Base-by-base conservation (phyloP, 2,888 invertebrate genomes). In the Dinocampus coccinellae region DNA sequence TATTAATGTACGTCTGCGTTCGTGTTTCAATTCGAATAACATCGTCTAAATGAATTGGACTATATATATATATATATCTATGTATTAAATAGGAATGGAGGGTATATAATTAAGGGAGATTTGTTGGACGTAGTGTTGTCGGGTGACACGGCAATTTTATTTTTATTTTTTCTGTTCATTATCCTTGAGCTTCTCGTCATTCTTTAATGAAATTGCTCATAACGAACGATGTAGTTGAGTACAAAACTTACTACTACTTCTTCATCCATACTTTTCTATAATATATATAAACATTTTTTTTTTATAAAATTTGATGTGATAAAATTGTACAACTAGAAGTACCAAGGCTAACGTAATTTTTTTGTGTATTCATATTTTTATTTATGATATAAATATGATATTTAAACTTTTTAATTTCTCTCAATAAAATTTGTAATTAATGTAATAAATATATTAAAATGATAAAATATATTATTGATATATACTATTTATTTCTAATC, bases 41-140 rank as follows among this genome's bases (percentile, higher is more conserved):
- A 16, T 16, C 47, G 16, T 47, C 20, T 47, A 16, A n/a, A 16
- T 47, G 16, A 47, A 47, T 47, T 7, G 16, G 16, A 47, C 47
- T 47, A 16, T 47, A 29, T 6, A 33, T 58, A 16, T 34, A 33
- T 34, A 34, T 20, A 34, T 58, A 58, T 3, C 29, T 58, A 33
- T 58, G 55, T 55, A 55, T 13, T 11, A 24, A 55, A 9, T 24
- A 53, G 60, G 33, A 55, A 47, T 62, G 61, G n/a, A 64, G n/a
- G n/a, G 61, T 69, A 70, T 71, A 71, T 76, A 76, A 76, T 76
- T 76, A 74, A 76, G 73, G 66, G 64, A 74, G 71, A 76, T 76
- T 76, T 74, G 74, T 74, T 69, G 68, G 61, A 69, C 16, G 20
- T 62, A 60, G 69, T 67, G 70, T 73, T 67, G 73, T 71, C 69